Conservation (phyloP, 2,888 invertebrate species). For the Tipula unca region DNA sequence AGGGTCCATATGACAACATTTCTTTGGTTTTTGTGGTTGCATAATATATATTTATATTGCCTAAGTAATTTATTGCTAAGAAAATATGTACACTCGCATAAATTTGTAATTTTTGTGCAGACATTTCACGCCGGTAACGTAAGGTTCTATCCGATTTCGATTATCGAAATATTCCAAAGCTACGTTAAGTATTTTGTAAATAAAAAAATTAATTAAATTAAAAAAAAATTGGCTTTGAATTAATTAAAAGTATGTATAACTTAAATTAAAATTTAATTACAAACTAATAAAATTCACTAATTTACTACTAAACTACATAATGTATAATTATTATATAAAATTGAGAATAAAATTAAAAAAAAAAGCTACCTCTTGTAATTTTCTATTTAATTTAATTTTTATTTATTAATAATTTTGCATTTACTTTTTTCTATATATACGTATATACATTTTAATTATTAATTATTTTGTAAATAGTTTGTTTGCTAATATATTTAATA, state of each 20-base stretch:
- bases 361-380: slow-evolving; percentile 3
- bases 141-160: neutral
- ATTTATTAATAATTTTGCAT: neutral
- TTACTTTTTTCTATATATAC: neutral
- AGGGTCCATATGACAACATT: no score
- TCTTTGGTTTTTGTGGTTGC: no score
- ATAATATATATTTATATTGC: no score
- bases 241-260: slow-evolving; percentile 9
- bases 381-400: neutral
- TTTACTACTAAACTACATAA: neutral
- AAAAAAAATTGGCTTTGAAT: neutral
- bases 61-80: no score
- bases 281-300: neutral
- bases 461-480: neutral
- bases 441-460: neutral
- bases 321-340: neutral
- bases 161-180: neutral
- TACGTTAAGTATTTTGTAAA: neutral
- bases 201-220: neutral
- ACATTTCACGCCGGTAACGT: no score
- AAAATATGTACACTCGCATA: neutral
- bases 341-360: neutral
- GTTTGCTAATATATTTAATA: neutral
- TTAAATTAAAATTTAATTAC: neutral
- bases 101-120: neutral